A percentile compares a stretch with the other conserved stretches of the same genome.
phyloP scores from a whole-genome alignment of 2,888 invertebrate species.

The Cheilosia soror region DNA sequence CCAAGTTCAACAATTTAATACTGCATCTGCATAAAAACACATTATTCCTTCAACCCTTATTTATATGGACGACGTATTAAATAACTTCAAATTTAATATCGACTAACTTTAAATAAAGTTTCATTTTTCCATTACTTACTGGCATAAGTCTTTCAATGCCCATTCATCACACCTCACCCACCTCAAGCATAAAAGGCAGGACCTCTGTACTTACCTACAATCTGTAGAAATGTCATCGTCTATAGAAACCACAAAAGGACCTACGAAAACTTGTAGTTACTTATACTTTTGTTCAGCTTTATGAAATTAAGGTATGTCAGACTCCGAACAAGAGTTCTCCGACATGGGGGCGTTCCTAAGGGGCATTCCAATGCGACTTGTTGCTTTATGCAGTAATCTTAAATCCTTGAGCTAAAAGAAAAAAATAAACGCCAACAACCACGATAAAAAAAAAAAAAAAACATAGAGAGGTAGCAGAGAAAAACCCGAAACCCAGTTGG shows the following conservation, averaged over 20 bases:
- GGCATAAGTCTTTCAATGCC: not conserved
- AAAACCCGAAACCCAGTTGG: slow-evolving; percentile 78
- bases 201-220: slow-evolving; percentile 10
- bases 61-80: not conserved
- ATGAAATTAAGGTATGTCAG: slow-evolving; percentile 56
- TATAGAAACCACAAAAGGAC: slow-evolving; percentile 53
- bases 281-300: slow-evolving; percentile 60
- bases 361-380: slow-evolving; percentile 73
- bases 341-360: slow-evolving; percentile 68
- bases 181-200: slow-evolving; percentile 13
- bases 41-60: no score
- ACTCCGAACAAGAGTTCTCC: slow-evolving; percentile 43
- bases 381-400: slow-evolving; percentile 59
- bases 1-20: no score
- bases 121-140: slow-evolving; percentile 14
- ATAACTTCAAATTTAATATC: slow-evolving; percentile 18
- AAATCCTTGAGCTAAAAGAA: slow-evolving; percentile 44
- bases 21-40: no score
- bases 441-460: slow-evolving; percentile 50
- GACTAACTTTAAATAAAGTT: slow-evolving; percentile 12
- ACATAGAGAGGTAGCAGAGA: slow-evolving; percentile 67
- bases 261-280: slow-evolving; percentile 55
- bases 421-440: not conserved
- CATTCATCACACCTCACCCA: not conserved
- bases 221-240: slow-evolving; percentile 39